Percentiles rank a stretch among this genome's conserved stretches.
These are phyloP conservation scores for Trichonephila inaurata DNA, from an alignment of 1,140 invertebrate genomes.

Conservation along the genomic window DNA sequence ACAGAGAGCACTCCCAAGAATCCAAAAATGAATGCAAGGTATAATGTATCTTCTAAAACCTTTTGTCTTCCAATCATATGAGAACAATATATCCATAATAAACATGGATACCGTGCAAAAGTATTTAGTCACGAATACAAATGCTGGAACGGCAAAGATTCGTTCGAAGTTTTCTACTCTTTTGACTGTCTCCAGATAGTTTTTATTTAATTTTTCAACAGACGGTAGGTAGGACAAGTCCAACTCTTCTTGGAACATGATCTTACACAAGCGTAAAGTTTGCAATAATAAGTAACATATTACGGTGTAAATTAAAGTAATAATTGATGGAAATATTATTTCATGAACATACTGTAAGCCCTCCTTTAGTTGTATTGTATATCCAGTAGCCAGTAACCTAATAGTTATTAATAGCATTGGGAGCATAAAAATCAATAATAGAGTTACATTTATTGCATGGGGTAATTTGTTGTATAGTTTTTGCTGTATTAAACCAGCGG, in stretches of 20 bases:
- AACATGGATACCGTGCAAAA: not conserved
- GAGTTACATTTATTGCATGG: not conserved
- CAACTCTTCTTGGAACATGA: not conserved
- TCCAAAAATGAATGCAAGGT: not conserved
- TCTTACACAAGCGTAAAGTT: not conserved
- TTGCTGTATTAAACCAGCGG: not conserved
- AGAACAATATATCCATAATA: not conserved
- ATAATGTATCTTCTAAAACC: not conserved
- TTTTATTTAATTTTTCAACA: not conserved
- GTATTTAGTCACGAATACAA: not conserved
- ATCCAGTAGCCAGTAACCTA: not conserved
- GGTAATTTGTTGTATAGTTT: not conserved
- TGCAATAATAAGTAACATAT: not conserved
- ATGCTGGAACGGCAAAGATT: not conserved
- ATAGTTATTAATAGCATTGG: not conserved
- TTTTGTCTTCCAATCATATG: not conserved
- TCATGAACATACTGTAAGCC: not conserved
- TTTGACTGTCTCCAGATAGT: not conserved
- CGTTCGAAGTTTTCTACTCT: not conserved
- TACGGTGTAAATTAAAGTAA: not conserved
- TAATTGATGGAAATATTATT: constrained; percentile 17
- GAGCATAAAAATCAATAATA: not conserved
- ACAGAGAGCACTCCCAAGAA: not conserved
- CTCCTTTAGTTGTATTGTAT: not conserved
- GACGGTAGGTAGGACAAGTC: not conserved